These are phyloP conservation scores for Masticophis lateralis DNA, from an alignment of 2,797 vertebrate genomes.

Conservation along the genomic window DNA sequence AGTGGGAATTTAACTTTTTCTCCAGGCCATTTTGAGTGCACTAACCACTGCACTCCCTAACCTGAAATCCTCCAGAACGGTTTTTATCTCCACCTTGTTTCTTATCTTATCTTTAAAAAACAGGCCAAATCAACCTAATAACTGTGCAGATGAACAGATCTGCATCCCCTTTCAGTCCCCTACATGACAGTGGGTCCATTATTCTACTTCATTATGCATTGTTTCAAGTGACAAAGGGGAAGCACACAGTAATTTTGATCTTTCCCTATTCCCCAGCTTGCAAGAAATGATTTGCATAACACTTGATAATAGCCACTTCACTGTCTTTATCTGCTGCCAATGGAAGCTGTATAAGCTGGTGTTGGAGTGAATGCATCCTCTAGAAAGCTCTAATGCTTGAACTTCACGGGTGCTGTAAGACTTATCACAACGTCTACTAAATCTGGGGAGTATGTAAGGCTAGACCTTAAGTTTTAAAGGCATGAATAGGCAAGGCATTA, in stretches of 20 bases:
- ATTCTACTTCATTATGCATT: slow-evolving; percentile 20
- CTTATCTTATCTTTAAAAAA: not conserved
- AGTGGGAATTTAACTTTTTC: not conserved
- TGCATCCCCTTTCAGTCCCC: not conserved
- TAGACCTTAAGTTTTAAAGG: not conserved
- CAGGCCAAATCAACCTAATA: not conserved
- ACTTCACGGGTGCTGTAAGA: not conserved
- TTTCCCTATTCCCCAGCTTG: not conserved
- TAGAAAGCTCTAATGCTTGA: not conserved
- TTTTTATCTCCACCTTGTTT: not conserved
- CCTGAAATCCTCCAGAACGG: not conserved
- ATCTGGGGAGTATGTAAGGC: not conserved
- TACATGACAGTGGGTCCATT: not conserved
- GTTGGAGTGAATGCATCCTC: not conserved
- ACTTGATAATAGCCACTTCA: slow-evolving; percentile 24
- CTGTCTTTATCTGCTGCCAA: slow-evolving; percentile 22
- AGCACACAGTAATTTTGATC: slow-evolving; percentile 41
- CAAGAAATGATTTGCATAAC: slow-evolving; percentile 29
- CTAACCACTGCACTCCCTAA: not conserved
- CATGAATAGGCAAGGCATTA: not conserved
- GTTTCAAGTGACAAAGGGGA: slow-evolving; percentile 44
- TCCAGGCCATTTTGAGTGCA: not conserved
- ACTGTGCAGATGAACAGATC: not conserved
- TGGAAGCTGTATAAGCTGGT: slow-evolving; percentile 16
- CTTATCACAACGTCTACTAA: not conserved